A percentile compares a stretch with the other conserved stretches of the same genome.
Conservation (phyloP, 2,888 invertebrate genomes). For the Branchipolynoe longqiensis region DNA sequence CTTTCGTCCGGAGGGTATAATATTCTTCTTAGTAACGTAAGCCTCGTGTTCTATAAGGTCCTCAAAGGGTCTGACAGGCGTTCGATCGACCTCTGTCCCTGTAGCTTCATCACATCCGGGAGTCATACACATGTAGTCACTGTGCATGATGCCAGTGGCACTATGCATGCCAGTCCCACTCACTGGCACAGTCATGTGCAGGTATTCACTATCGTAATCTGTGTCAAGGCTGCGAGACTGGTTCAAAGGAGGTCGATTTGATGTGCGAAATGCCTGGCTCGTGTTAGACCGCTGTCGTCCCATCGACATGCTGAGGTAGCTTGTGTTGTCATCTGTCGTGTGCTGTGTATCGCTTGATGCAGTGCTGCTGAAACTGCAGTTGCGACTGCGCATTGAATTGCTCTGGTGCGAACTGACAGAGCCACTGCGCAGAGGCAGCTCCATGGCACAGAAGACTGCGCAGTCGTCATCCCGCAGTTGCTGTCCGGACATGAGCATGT, state of each 20-base stretch:
- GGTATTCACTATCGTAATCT: constrained; percentile 56
- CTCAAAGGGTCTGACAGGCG: constrained; percentile 62
- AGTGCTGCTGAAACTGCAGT: constrained; percentile 57
- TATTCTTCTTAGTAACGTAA: constrained; percentile 7
- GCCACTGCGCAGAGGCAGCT: constrained; percentile 55
- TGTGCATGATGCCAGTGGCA: not conserved
- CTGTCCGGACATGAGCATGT: constrained; percentile 53
- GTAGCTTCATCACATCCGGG: constrained; percentile 22
- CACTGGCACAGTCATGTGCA: constrained; percentile 21
- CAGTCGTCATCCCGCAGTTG: constrained; percentile 39
- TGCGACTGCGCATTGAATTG: constrained; percentile 52
- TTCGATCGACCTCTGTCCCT: not conserved
- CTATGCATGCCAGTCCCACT: too few species aligned
- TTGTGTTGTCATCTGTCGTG: constrained; percentile 27
- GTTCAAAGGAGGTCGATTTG: constrained; percentile 49
- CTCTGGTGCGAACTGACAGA: constrained; percentile 33
- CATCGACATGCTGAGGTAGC: constrained; percentile 10
- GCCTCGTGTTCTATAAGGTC: constrained; percentile 61
- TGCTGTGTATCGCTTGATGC: constrained; percentile 27
- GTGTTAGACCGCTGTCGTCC: constrained; percentile 44
- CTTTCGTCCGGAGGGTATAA: not conserved
- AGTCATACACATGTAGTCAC: constrained; percentile 61
- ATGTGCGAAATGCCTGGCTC: constrained; percentile 20
- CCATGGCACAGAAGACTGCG: constrained; percentile 58
- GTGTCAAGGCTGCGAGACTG: constrained; percentile 62